Conservation (phyloP, 2,888 invertebrate genomes). For the Pachydiplax longipennis region DNA sequence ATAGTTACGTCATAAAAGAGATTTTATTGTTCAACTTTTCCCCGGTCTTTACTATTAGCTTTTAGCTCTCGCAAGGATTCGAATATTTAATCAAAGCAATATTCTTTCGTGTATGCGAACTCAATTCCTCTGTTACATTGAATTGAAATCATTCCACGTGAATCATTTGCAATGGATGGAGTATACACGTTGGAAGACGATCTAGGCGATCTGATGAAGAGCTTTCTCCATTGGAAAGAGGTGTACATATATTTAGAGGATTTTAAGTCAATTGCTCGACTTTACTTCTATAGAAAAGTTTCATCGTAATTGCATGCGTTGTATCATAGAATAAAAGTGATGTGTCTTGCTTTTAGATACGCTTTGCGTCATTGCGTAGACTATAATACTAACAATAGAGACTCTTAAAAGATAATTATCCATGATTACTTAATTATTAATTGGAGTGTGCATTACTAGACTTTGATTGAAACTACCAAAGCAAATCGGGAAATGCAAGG, state of each 20-base stretch:
- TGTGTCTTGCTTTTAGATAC: no score
- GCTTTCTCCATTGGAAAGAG: slow-evolving; percentile 22
- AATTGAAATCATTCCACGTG: not conserved
- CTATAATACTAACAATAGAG: no score
- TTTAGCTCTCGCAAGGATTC: not conserved
- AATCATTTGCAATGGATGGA: not conserved
- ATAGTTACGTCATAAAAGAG: no score
- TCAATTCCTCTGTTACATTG: not conserved
- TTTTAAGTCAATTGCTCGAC: no score
- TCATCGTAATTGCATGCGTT: no score
- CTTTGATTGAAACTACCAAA: not conserved
- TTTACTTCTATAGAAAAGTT: no score
- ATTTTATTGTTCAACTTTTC: no score
- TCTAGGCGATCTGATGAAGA: slow-evolving; percentile 35
- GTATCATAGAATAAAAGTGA: no score
- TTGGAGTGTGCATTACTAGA: not conserved
- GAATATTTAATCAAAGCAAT: not conserved
- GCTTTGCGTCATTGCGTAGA: no score
- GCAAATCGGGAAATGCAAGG: slow-evolving; percentile 13
- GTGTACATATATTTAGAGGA: not conserved
- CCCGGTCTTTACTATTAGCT: no score
- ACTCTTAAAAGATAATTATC: no score
- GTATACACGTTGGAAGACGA: not conserved
- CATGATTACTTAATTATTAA: no score
- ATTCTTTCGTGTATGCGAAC: not conserved